These are phyloP conservation scores for Syritta pipiens DNA, from an alignment of 2,888 invertebrate species.

Conservation along the genomic window DNA sequence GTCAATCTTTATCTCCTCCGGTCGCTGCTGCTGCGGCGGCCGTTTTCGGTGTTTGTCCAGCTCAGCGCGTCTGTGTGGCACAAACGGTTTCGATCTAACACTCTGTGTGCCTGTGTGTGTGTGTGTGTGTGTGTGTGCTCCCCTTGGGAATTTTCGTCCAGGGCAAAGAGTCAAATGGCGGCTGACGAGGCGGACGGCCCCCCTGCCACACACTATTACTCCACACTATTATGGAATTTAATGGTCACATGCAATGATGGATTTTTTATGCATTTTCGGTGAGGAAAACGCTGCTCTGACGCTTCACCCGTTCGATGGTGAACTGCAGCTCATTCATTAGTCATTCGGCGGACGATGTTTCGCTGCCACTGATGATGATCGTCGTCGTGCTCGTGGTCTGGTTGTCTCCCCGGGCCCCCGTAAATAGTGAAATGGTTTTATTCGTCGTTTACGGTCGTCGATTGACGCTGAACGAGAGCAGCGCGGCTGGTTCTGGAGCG, in stretches of 20 bases:
- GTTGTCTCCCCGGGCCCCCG: background rate
- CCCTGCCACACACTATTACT: conserved; percentile 36
- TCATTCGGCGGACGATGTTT: conserved; percentile 52
- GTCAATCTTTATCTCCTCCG: conserved; percentile 49
- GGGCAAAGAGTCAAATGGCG: conserved; percentile 60
- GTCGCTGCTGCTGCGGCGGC: conserved; percentile 1
- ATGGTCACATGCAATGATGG: conserved; percentile 63
- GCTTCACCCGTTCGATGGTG: conserved; percentile 16
- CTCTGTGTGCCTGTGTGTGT: too few species aligned
- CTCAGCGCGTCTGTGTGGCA: too few species aligned
- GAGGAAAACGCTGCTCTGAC: conserved; percentile 40
- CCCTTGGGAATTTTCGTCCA: conserved; percentile 59
- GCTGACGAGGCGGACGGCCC: conserved; percentile 41
- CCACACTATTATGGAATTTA: conserved; percentile 63
- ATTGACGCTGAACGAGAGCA: conserved; percentile 50
- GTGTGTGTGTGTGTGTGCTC: background rate
- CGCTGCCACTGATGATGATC: conserved; percentile 1
- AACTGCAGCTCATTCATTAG: conserved; percentile 62
- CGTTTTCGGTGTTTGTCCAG: conserved; percentile 37
- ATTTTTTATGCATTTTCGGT: conserved; percentile 64
- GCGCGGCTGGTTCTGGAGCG: conserved; percentile 25
- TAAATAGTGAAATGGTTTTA: conserved; percentile 64
- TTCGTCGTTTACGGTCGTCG: conserved; percentile 52
- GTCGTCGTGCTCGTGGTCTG: background rate
- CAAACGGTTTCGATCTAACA: conserved; percentile 6